Percentiles rank a stretch among this genome's conserved stretches.
Conservation (phyloP, 2,797 vertebrate genomes). For the Alauda arvensis region DNA sequence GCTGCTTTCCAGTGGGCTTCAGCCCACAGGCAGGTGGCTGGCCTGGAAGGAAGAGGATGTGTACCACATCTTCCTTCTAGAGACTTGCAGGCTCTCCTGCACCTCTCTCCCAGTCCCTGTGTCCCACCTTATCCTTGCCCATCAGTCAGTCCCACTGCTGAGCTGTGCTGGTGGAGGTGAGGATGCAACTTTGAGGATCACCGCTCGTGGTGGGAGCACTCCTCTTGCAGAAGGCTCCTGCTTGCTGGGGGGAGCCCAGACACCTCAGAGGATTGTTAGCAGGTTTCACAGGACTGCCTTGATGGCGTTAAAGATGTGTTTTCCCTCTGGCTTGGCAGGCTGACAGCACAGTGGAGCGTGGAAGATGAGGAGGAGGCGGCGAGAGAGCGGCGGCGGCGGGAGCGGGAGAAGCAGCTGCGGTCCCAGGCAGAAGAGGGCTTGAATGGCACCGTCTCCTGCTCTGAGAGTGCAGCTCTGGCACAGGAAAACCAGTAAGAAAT, state of each 20-base stretch:
- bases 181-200: accelerated
- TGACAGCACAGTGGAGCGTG: constrained; percentile 82
- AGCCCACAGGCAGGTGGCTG: neutral
- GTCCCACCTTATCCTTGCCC: neutral
- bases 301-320: neutral
- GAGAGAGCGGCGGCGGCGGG: constrained; percentile 71
- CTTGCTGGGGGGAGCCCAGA: accelerated
- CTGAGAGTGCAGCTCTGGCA: neutral
- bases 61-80: neutral
- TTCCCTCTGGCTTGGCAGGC: constrained; percentile 65
- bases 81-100: neutral
- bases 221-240: neutral
- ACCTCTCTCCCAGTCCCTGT: neutral
- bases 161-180: neutral
- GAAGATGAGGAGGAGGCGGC: constrained; percentile 87
- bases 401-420: constrained; percentile 69
- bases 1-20: neutral
- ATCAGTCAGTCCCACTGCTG: accelerated
- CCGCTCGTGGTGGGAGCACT: accelerated
- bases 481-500: constrained; percentile 78
- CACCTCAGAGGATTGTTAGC: neutral
- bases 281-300: neutral
- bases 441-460: neutral
- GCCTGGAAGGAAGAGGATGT: neutral
- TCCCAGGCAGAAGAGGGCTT: constrained; percentile 52